Conservation (phyloP, 92 coral and sea anemone species). For the Blastomussa wellsi region DNA sequence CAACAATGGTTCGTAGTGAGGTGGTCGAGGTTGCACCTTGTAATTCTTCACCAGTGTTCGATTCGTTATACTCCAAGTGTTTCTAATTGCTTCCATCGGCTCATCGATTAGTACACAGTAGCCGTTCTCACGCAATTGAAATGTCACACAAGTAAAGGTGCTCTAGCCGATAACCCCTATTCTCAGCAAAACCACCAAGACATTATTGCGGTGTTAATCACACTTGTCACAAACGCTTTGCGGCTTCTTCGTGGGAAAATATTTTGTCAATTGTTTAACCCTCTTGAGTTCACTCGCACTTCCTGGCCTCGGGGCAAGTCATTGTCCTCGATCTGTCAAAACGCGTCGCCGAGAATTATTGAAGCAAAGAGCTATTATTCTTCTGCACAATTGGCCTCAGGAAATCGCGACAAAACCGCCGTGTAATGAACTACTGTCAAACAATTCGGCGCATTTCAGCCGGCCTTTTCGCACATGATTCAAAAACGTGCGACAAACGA, state of each 20-base stretch:
- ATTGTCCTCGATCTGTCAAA: slow-evolving; percentile 37
- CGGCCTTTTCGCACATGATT: slow-evolving; percentile 16
- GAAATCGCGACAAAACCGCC: slow-evolving; percentile 64
- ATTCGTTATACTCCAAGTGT: slow-evolving; percentile 30
- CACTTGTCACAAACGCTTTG: slow-evolving; percentile 74
- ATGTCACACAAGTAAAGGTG: slow-evolving; percentile 38
- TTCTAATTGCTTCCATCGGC: slow-evolving; percentile 32
- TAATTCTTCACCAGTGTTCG: slow-evolving; percentile 10
- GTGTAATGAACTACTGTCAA: slow-evolving; percentile 51
- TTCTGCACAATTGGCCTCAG: slow-evolving; percentile 57
- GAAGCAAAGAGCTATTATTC: slow-evolving; percentile 52
- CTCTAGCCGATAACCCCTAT: slow-evolving; percentile 53
- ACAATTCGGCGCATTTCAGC: slow-evolving; percentile 58
- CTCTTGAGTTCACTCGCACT: slow-evolving; percentile 55
- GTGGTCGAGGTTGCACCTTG: slow-evolving; percentile 1
- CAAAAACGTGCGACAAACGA: slow-evolving; percentile 44
- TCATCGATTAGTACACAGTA: slow-evolving; percentile 41
- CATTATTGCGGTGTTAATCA: slow-evolving; percentile 81
- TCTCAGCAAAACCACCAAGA: slow-evolving; percentile 60
- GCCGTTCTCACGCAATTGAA: slow-evolving; percentile 46
- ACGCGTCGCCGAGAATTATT: slow-evolving; percentile 26
- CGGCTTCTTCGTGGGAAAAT: slow-evolving; percentile 92
- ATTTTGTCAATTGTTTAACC: slow-evolving; percentile 67
- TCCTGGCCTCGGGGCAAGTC: slow-evolving; percentile 60
- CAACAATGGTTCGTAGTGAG: slow-evolving; percentile 7